These are phyloP conservation scores for human DNA, from an alignment of 2,113 vertebrate genomes.

Conservation along the genomic window GRCh38 chr5:171662501-171663000, in stretches of 20 bases:
- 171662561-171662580: background rate
- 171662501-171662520: background rate
- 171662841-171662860: too few relatives aligned
- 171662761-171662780: background rate
- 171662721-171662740: background rate
- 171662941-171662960: too few relatives aligned
- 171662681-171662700: background rate
- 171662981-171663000: too few relatives aligned
- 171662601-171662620: background rate
- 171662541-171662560: background rate
- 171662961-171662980: too few relatives aligned
- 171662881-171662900: too few relatives aligned
- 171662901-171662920: accelerated
- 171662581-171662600: background rate
- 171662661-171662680: background rate
- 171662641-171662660: background rate
- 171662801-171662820: background rate
- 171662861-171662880: too few relatives aligned
- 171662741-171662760: background rate
- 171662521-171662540: background rate
- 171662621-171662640: background rate
- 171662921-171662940: too few relatives aligned
- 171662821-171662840: background rate
- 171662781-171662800: background rate
- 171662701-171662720: background rate